phyloP scores from a whole-genome alignment of 2,888 invertebrate species.

The Gisinianus flammeolus region DNA sequence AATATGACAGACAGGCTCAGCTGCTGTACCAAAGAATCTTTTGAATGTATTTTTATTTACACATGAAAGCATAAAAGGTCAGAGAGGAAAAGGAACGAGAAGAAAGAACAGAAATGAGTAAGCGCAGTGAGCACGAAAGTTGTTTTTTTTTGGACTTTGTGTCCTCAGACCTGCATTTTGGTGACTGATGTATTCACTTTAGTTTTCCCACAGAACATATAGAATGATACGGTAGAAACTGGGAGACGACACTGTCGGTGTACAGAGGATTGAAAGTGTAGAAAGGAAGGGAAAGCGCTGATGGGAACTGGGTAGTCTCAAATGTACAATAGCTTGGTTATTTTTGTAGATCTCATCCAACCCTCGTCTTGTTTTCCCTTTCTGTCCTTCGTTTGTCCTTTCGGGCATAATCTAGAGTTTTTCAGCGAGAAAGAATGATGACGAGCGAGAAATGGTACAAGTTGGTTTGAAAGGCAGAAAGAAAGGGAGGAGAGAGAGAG shows the following conservation, averaged over 20 bases:
- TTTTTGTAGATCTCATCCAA: background rate
- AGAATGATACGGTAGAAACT: background rate
- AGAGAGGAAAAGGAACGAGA: background rate
- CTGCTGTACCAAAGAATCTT: no score
- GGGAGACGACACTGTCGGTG: no score
- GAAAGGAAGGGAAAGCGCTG: background rate
- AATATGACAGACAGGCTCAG: no score
- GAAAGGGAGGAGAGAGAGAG: background rate
- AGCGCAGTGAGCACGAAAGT: no score
- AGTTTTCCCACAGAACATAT: background rate
- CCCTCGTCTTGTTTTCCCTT: background rate
- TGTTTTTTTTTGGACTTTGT: background rate
- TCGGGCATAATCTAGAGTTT: background rate
- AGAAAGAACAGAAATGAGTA: background rate
- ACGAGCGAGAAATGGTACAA: background rate
- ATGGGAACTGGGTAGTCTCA: background rate
- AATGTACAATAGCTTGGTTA: background rate
- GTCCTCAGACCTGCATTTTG: background rate
- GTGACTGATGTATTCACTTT: background rate
- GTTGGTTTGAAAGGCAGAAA: background rate
- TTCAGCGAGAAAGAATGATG: background rate
- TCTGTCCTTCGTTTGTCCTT: background rate
- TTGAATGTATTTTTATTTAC: background rate
- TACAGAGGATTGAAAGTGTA: background rate
- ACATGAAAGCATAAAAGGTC: background rate